Evolutionary conservation across 2,797 vertebrate genomes (phyloP), one percentile per base, ranked within the genome.

Genomic region (Epinephelus malabaricus): DNA sequence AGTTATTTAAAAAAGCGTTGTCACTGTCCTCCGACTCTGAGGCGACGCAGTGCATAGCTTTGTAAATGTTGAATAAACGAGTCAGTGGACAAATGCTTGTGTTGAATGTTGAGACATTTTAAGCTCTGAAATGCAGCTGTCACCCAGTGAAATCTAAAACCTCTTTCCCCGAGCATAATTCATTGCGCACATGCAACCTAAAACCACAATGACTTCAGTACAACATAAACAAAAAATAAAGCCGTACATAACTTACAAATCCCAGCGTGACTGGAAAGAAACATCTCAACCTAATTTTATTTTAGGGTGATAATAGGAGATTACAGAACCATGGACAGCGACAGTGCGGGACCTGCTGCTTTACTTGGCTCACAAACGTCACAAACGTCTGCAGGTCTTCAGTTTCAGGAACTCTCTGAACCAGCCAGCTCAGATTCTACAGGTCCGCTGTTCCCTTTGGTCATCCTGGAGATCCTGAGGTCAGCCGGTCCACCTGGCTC

Each of bases 281-380:
- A 66, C n/a, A 61, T 40, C 38, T 76, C 34, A 47, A 38, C 69
- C 18, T 21, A 5, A 12, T 58, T 79, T 74, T 15, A 54, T 73
- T 69, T 69, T 13, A 49, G 54, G 17, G 4, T 21, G 51, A 69
- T 50, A 59, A 64, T 38, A 76, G 27, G 34, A 86, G 27, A 58
- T 83, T 94, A 76, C 93, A 94, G 94, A 85, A 95, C 93, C 94
- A 91, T 92, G 93, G 94, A 95, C 86, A 95, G 93, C 89, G 83
- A 72, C 86, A 55, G 51, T 10, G 30, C 21, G 34, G 49, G 43
- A 43, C n/a, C 27, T 69, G 64, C 47, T 49, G 27, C 45, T 63
- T 34, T 49, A 2, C 21, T 14, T 1, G 2, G 14, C 27, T 65
- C 34, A 63, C 49, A 54, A 17, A 72, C 1, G 12, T 53, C 72